Evolutionary conservation across 35 echinoderm and acorn worm species (phyloP).

Genomic region (Apostichopus japonicus): DNA sequence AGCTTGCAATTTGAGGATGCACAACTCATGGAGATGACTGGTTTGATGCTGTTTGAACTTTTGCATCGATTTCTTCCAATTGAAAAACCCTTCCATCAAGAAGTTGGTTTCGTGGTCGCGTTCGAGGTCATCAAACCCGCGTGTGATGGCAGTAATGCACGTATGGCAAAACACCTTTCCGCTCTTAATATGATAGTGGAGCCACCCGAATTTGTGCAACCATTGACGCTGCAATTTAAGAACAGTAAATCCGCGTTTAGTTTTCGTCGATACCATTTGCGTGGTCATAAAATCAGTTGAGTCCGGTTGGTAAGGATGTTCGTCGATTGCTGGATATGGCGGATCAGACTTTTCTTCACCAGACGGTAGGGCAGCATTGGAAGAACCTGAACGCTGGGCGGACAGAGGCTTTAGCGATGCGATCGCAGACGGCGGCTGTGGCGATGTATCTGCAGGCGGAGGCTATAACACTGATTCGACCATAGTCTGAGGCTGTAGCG

Average conservation of each 20-base stretch:
- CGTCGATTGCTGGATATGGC: background rate
- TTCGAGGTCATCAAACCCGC: background rate
- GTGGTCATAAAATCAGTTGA: constrained; percentile 35
- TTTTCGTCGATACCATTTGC: constrained; percentile 47
- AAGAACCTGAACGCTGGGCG: constrained; percentile 7
- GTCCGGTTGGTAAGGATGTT: background rate
- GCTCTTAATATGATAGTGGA: constrained; percentile 21
- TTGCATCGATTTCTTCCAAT: constrained; percentile 26
- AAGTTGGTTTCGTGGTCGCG: constrained; percentile 30
- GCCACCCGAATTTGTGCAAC: constrained; percentile 21
- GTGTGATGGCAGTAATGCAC: constrained; percentile 26
- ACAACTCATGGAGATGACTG: constrained; percentile 22
- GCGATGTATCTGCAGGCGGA: constrained; percentile 3
- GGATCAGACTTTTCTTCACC: constrained; percentile 10
- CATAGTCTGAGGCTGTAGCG: constrained; percentile 16
- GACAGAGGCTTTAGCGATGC: background rate
- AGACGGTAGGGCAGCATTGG: background rate
- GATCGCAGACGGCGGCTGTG: background rate
- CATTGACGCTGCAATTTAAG: constrained; percentile 47
- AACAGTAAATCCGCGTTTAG: constrained; percentile 41
- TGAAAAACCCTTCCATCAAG: constrained; percentile 23
- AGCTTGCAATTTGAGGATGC: constrained; percentile 17
- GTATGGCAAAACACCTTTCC: constrained; percentile 12
- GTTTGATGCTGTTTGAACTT: constrained; percentile 7
- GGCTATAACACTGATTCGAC: background rate